Base-by-base conservation (phyloP, 2,888 invertebrate species). In the Pachydiplax longipennis region DNA sequence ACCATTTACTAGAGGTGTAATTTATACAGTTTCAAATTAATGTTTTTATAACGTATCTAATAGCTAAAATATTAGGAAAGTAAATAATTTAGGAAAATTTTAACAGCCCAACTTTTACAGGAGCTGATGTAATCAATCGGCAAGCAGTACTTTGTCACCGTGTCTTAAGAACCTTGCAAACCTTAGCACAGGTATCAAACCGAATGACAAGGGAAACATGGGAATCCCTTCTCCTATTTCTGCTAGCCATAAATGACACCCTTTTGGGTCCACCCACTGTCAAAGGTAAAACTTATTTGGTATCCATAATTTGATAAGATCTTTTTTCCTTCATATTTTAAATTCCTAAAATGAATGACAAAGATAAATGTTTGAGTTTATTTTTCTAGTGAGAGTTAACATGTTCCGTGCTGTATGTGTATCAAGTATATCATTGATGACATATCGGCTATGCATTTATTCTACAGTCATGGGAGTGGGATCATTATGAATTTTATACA, bases 81-180 rank as follows among this genome's bases (percentile, higher is more conserved):
- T 6, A 48, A 13, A 48, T 6, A 6, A 18, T 53, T 53, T 53
- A 0, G 4, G 10, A 44, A 44, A 44, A 53, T 53, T 53, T 1
- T 18, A 53, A 53, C 3, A 1, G 2, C 18, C 53, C 18, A 18
- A 53, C 53, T 53, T 90, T 92, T 93, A 18, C 93, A 98, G 98
- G 97, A 92, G 96, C 97, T 80, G 99, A 99, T 94, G 96, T 97
- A 10, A 98, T 98, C 92, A 98, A 98, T 94, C 96, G 98, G 91
- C 99, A 99, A 94, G 99, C 99, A 0, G 97, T 99, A 4, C 95
- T 98, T 0, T 99, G 98, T 94, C 98, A 99, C 94, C 96, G 98
- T 91, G 98, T 99, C 22, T 94, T 99, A 80, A 95, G 98, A 53
- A 97, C 98, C 5, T 95, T 98, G 0, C 98, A 98, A 93, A 96